Conservation (phyloP, 2,888 invertebrate species). For the Bruchidius siliquastri region DNA sequence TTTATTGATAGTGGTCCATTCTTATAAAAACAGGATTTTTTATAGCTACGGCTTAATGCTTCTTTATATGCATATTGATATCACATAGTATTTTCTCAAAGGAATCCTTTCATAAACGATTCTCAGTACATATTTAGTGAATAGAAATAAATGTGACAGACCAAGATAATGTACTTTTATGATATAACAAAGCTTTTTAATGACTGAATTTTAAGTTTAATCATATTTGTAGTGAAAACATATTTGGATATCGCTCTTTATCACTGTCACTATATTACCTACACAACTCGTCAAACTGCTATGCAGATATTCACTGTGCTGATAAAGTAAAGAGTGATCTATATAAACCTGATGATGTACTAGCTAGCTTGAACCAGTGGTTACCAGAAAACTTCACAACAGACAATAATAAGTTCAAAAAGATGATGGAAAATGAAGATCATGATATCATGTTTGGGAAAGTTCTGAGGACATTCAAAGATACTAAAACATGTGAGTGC, state of each 20-base stretch:
- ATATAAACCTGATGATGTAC: constrained; percentile 33
- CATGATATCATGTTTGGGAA: constrained; percentile 36
- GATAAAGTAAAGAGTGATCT: constrained; percentile 55
- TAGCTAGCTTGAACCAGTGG: constrained; percentile 34
- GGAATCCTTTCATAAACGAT: no score
- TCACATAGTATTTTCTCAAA: no score
- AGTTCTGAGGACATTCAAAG: constrained; percentile 27
- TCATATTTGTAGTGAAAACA: constrained; percentile 60
- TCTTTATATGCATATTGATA: no score
- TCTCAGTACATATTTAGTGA: no score
- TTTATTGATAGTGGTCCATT: no score
- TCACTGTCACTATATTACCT: constrained; percentile 43
- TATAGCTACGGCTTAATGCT: no score
- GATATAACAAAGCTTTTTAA: no score
- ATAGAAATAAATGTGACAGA: no score
- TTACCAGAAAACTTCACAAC: constrained; percentile 35
- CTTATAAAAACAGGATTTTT: no score
- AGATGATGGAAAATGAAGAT: constrained; percentile 29
- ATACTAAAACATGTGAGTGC: constrained; percentile 16
- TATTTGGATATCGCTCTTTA: constrained; percentile 89
- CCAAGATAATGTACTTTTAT: no score
- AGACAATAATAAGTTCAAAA: constrained; percentile 28
- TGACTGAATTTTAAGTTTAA: constrained; percentile 39
- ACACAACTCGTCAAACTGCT: constrained; percentile 53
- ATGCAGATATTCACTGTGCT: constrained; percentile 68